Base-by-base conservation (phyloP, 1,140 invertebrate genomes). In the Platyscapa corneri region DNA sequence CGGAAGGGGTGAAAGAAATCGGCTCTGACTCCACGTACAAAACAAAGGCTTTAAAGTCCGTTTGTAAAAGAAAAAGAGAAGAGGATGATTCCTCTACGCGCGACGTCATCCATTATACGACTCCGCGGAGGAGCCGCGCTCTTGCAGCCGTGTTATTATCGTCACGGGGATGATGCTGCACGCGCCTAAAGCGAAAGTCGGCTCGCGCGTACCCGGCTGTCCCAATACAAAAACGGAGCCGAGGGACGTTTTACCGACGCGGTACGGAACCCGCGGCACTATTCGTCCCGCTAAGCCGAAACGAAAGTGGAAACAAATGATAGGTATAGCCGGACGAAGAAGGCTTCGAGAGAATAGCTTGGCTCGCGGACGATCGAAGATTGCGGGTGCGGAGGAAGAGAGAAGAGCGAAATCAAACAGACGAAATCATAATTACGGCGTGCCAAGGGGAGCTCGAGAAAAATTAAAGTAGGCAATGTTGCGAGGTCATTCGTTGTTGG, bases 231-330 rank as follows among this genome's bases (percentile, higher is more conserved):
- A 70, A 70, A 37, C 23, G 70, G 39, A 42, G 37, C 70, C 37
- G 70, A 20, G 70, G 70, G 37, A 42, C 37, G 20, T 60, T 53
- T 53, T 23, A 27, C 23, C 1, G 56, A 27, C 12, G 20, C 23
- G 56, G 56, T 27, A 23, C 27, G 56, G 56, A 60, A 60, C 56
- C 56, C 14, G 56, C 56, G 56, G 56, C 56, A 27, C 56, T 27
- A 6, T 27, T 27, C 20, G 46, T 20, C 34, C 14, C 30, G 65
- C 34, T 72, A 10, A 10, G 65, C 2, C 30, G 16, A 34, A 16
- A 82, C 67, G 39, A 75, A 60, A 75, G 72, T 83, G 37, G 81
- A 74, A 82, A 75, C 32, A 82, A 82, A 82, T 82, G 70, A 82
- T 82, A 82, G 70, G 81, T 82, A n/a, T 37, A 39, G 64, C 39